Conservation (phyloP, 2,888 invertebrate genomes). For the Gortyna flavago region DNA sequence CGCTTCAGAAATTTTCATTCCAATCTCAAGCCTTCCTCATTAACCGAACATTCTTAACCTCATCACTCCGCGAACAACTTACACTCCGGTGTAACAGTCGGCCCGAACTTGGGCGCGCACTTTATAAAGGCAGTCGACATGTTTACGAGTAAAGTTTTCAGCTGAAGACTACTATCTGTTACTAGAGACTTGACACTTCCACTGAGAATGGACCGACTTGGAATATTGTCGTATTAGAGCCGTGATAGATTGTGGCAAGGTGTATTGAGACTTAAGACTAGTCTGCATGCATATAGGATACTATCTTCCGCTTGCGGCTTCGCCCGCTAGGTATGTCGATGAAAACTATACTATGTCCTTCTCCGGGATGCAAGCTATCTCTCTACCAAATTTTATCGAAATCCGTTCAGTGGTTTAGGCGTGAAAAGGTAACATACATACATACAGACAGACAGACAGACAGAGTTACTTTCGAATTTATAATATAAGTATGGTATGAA, state of each 20-base stretch:
- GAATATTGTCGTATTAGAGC: constrained; percentile 55
- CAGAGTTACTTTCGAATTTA: no score
- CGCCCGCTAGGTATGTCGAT: no score
- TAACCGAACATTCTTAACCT: constrained; percentile 8
- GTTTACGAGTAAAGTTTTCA: constrained; percentile 83
- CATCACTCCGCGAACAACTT: constrained; percentile 7
- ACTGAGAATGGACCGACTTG: constrained; percentile 61
- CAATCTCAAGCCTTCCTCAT: neutral
- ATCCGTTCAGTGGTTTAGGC: no score
- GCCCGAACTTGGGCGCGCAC: constrained; percentile 69
- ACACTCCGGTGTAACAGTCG: constrained; percentile 65
- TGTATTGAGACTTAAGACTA: constrained; percentile 15
- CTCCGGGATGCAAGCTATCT: no score
- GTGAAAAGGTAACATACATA: no score
- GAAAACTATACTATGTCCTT: no score
- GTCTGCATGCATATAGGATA: neutral
- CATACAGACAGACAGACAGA: no score
- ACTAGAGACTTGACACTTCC: constrained; percentile 71
- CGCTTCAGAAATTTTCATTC: no score
- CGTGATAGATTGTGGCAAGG: constrained; percentile 34
- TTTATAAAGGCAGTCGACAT: constrained; percentile 78
- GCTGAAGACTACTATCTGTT: constrained; percentile 77
- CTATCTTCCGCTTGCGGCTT: no score
- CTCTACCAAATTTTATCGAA: no score
- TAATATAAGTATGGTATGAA: no score